phyloP scores from a whole-genome alignment of 2,113 vertebrate genomes.

The Rhinopomastus cyanomelas region DNA sequence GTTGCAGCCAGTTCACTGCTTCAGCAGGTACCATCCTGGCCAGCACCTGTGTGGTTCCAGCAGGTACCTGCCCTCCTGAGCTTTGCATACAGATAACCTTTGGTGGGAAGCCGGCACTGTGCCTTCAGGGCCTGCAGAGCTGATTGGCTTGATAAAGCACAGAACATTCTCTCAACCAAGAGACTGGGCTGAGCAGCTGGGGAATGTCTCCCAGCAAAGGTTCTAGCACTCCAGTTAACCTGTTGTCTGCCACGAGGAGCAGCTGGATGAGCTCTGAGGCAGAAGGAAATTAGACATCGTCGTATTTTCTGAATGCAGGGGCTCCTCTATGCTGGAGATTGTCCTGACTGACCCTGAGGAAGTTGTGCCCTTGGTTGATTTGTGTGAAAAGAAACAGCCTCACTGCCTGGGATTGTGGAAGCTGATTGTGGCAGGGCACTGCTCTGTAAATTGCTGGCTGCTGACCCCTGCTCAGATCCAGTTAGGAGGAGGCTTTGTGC shows the following conservation, averaged over 20 bases:
- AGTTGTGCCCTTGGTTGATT: neutral
- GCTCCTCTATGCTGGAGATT: neutral
- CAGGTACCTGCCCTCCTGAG: conserved; percentile 41
- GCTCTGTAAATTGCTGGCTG: neutral
- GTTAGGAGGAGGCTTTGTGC: neutral
- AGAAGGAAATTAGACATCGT: neutral
- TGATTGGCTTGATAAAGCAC: conserved; percentile 73
- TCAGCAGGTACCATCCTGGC: conserved; percentile 58
- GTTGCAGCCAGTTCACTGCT: conserved; percentile 33
- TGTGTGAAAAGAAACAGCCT: neutral
- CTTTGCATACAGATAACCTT: conserved; percentile 42
- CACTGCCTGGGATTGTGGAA: neutral
- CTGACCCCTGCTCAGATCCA: neutral
- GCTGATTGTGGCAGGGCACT: neutral
- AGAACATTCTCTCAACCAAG: conserved; percentile 29
- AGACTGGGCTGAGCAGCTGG: neutral
- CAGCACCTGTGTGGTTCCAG: conserved; percentile 48
- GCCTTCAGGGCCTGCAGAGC: conserved; percentile 1
- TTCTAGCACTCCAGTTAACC: conserved; percentile 27
- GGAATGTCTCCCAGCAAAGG: conserved; percentile 10
- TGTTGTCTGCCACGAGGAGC: conserved; percentile 22
- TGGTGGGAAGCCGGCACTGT: conserved; percentile 25
- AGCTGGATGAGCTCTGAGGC: neutral
- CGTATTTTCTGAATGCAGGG: neutral
- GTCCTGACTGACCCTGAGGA: neutral